phyloP scores from a whole-genome alignment of 2,888 invertebrate species.

The Kryphioiulus occultus region DNA sequence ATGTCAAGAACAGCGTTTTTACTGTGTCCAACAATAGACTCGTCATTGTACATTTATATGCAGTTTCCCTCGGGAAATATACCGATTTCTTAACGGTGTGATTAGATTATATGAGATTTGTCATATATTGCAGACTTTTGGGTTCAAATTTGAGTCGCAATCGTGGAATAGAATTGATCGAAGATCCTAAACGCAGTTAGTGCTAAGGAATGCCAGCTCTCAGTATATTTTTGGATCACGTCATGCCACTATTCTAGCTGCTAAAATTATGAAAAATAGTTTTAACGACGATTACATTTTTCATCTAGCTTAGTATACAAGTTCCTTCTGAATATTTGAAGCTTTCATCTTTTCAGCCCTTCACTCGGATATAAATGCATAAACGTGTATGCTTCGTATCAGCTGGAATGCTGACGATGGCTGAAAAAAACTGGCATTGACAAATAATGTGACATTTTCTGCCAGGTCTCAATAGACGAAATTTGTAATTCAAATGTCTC shows the following conservation, averaged over 20 bases:
- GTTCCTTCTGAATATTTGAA: neutral
- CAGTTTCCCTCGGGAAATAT: too few relatives aligned
- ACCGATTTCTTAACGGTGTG: too few relatives aligned
- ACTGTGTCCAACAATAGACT: too few relatives aligned
- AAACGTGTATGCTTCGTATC: neutral
- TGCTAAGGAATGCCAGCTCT: neutral
- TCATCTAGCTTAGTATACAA: neutral
- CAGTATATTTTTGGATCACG: neutral
- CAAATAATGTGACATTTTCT: constrained; percentile 35
- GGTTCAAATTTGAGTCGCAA: neutral
- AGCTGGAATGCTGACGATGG: neutral
- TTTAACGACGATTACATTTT: constrained; percentile 16
- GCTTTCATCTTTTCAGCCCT: neutral
- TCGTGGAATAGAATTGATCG: neutral
- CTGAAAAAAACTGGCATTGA: neutral
- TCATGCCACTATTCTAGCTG: neutral
- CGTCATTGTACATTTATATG: too few relatives aligned
- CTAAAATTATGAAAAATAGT: constrained; percentile 22
- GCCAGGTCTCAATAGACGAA: constrained; percentile 35
- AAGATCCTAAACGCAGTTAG: neutral
- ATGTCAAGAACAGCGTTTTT: too few relatives aligned
- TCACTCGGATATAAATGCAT: neutral
- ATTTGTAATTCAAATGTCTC: constrained; percentile 31
- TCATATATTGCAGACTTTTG: too few relatives aligned
- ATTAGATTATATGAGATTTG: too few relatives aligned